Evolutionary conservation across 1,140 invertebrate species (phyloP).

Genomic region (Drosophila rhopaloa): DNA sequence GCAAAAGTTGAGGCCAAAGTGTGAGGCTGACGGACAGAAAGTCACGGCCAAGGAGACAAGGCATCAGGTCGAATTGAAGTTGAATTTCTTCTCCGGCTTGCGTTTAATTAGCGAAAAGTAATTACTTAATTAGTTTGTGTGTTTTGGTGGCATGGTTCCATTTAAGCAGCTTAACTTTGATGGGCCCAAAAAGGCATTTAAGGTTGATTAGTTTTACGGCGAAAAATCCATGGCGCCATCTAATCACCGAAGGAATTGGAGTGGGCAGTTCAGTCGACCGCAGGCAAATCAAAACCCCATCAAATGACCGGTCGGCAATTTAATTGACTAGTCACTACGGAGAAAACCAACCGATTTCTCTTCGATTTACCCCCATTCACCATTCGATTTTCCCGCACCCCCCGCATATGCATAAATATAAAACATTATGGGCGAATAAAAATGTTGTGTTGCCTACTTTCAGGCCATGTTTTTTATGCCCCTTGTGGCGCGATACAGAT

Average conservation of each 20-base stretch:
- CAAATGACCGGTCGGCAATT: conserved; percentile 71
- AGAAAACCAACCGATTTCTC: neutral
- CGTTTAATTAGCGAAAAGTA: conserved; percentile 81
- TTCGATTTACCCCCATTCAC: conserved; percentile 11
- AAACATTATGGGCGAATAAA: conserved; percentile 50
- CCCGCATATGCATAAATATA: neutral
- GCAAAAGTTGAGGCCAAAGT: conserved; percentile 55
- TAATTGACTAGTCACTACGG: conserved; percentile 51
- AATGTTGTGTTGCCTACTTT: conserved; percentile 67
- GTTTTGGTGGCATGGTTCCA: conserved; percentile 32
- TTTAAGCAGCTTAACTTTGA: conserved; percentile 71
- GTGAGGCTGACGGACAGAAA: conserved; percentile 64
- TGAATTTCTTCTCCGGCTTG: conserved; percentile 57
- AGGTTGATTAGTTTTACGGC: conserved; percentile 80
- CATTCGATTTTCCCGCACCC: neutral
- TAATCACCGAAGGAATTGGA: neutral
- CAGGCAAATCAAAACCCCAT: conserved; percentile 75
- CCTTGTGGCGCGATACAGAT: conserved; percentile 14
- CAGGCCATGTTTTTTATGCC: conserved; percentile 59
- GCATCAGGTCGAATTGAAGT: conserved; percentile 77
- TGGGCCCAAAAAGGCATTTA: conserved; percentile 67
- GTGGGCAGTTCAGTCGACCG: neutral
- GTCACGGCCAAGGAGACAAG: conserved; percentile 29
- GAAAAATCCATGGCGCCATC: conserved; percentile 6
- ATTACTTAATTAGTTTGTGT: conserved; percentile 78